Conservation (phyloP, 2,797 vertebrate genomes). For the Astyanax mexicanus region DNA sequence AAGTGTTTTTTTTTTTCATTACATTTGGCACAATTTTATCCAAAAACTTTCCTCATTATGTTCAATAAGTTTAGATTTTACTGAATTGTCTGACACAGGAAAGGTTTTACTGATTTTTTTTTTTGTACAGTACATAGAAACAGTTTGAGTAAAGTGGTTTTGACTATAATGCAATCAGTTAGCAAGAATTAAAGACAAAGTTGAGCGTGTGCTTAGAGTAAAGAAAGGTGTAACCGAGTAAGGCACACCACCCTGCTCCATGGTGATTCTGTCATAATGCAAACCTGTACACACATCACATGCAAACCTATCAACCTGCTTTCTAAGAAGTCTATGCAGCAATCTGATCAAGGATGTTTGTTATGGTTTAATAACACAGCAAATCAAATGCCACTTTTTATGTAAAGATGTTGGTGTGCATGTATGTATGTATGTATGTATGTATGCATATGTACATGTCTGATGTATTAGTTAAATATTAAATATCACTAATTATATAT, state of each 20-base stretch:
- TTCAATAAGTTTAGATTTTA: no score
- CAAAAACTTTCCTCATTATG: no score
- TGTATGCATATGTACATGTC: no score
- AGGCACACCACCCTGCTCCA: conserved; percentile 3
- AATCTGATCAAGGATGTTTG: neutral
- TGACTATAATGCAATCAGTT: neutral
- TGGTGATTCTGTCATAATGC: conserved; percentile 14
- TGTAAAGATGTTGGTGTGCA: no score
- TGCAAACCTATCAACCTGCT: neutral
- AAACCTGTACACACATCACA: neutral
- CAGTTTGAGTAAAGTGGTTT: neutral
- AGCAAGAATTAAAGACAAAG: conserved; percentile 17
- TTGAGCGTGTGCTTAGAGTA: conserved; percentile 22
- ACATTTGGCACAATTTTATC: no score
- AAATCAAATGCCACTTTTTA: no score
- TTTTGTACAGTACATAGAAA: neutral
- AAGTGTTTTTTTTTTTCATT: no score
- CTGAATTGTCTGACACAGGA: no score
- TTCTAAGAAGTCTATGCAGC: conserved; percentile 9
- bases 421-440: neutral
- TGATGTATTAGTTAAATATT: neutral
- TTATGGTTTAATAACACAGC: no score
- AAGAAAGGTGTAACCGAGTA: conserved; percentile 43
- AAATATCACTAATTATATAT: neutral
- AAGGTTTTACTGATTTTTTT: no score